Conservation (phyloP, 2,888 invertebrate species). For the Pristionchus entomophagus region DNA sequence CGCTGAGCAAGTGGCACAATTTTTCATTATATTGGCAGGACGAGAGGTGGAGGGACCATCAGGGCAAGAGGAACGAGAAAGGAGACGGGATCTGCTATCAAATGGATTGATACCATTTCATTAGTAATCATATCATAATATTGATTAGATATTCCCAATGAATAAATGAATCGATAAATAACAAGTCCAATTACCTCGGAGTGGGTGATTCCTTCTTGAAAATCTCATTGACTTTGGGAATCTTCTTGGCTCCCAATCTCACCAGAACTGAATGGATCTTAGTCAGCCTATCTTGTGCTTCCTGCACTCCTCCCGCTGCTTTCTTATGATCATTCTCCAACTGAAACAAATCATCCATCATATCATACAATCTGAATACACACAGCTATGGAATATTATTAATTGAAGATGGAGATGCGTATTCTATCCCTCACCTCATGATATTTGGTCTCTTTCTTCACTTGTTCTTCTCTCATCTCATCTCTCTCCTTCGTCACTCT, state of each 20-base stretch:
- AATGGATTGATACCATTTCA: too few species aligned
- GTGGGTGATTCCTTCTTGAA: slow-evolving; percentile 23
- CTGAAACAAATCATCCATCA: slow-evolving; percentile 1
- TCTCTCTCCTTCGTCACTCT: slow-evolving; percentile 47
- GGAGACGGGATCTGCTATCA: slow-evolving; percentile 30
- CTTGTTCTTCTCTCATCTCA: slow-evolving; percentile 48
- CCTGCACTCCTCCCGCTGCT: background rate
- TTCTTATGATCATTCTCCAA: background rate
- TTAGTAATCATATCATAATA: background rate
- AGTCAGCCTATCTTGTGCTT: background rate
- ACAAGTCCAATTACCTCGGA: background rate
- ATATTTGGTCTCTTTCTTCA: slow-evolving; percentile 27
- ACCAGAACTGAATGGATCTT: slow-evolving; percentile 22
- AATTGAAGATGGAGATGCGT: background rate
- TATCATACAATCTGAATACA: background rate
- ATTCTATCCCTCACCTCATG: slow-evolving; percentile 48
- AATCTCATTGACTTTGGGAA: slow-evolving; percentile 17
- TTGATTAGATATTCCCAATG: background rate
- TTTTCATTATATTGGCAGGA: slow-evolving; percentile 83
- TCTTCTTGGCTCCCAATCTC: slow-evolving; percentile 46
- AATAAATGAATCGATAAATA: background rate
- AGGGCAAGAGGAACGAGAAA: background rate
- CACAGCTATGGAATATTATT: too few species aligned
- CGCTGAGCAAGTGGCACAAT: slow-evolving; percentile 7
- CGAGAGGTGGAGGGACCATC: slow-evolving; percentile 75